These are phyloP conservation scores for Tiliacea citrago DNA, from an alignment of 2,888 invertebrate species.

Conservation along the genomic window DNA sequence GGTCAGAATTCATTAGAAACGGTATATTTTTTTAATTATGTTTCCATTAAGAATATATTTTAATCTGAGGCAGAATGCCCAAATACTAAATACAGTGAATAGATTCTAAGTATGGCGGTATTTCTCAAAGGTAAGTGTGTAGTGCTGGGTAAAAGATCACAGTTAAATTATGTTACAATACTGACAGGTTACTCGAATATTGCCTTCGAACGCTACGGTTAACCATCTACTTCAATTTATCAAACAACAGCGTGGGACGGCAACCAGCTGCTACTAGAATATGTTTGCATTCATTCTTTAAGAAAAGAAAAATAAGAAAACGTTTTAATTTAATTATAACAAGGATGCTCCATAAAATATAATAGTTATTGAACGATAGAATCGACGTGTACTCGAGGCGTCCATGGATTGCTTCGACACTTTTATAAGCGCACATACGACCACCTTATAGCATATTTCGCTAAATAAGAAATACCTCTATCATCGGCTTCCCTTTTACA, in stretches of 20 bases:
- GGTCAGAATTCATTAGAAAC: background rate
- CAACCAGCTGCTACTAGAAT: slow-evolving; percentile 27
- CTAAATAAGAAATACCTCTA: slow-evolving; percentile 84
- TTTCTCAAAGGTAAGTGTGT: slow-evolving; percentile 26
- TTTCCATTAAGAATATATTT: slow-evolving; percentile 1
- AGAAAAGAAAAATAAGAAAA: slow-evolving; percentile 6
- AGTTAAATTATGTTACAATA: slow-evolving; percentile 32
- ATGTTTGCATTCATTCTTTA: slow-evolving; percentile 17
- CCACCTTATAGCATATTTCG: slow-evolving; percentile 72
- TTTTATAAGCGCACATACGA: slow-evolving; percentile 64
- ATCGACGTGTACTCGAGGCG: slow-evolving; percentile 50
- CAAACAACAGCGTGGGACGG: slow-evolving; percentile 38
- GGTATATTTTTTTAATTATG: background rate
- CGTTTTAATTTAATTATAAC: slow-evolving; percentile 43
- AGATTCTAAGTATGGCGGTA: slow-evolving; percentile 21
- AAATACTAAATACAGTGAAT: slow-evolving; percentile 23
- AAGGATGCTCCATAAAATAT: slow-evolving; percentile 30
- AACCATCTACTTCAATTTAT: slow-evolving; percentile 39
- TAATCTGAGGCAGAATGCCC: background rate
- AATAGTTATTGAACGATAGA: slow-evolving; percentile 40
- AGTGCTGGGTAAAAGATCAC: slow-evolving; percentile 54
- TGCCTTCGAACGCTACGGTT: slow-evolving; percentile 10
- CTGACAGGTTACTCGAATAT: slow-evolving; percentile 32
- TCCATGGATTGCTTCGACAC: slow-evolving; percentile 51
- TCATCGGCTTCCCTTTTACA: slow-evolving; percentile 75